These are phyloP conservation scores for Alsophila aescularia DNA, from an alignment of 2,888 invertebrate genomes.

Conservation along the genomic window DNA sequence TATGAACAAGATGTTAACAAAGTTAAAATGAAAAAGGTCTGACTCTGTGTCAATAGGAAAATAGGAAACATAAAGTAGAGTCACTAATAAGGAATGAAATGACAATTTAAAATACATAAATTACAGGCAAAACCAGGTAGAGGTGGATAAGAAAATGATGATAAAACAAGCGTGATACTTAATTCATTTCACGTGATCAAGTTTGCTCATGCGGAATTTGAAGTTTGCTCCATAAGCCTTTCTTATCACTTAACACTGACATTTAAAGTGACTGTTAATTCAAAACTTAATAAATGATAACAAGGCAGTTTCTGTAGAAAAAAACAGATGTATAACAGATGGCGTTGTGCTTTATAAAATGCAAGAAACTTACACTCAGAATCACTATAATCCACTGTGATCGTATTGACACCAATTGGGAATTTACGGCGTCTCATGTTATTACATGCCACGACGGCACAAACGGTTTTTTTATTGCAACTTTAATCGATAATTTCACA, in stretches of 20 bases:
- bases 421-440: too few relatives aligned
- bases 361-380: too few relatives aligned
- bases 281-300: not conserved
- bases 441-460: too few relatives aligned
- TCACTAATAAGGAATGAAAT: not conserved
- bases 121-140: not conserved
- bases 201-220: slow-evolving; percentile 21
- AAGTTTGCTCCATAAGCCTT: slow-evolving; percentile 18
- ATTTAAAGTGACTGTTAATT: not conserved
- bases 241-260: slow-evolving; percentile 11
- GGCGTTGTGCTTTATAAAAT: too few relatives aligned
- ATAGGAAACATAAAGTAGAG: not conserved
- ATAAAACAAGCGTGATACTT: slow-evolving; percentile 4
- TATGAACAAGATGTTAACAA: slow-evolving; percentile 3
- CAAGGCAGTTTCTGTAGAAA: too few relatives aligned
- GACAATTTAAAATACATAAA: not conserved
- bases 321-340: too few relatives aligned
- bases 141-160: slow-evolving; percentile 6
- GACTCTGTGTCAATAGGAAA: not conserved
- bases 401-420: too few relatives aligned
- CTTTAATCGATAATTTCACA: too few relatives aligned
- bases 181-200: slow-evolving; percentile 20
- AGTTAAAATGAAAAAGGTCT: not conserved
- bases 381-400: too few relatives aligned
- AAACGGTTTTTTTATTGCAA: too few relatives aligned